These are phyloP conservation scores for Hydrotaea diabolus DNA, from an alignment of 2,888 invertebrate species.

Conservation along the genomic window DNA sequence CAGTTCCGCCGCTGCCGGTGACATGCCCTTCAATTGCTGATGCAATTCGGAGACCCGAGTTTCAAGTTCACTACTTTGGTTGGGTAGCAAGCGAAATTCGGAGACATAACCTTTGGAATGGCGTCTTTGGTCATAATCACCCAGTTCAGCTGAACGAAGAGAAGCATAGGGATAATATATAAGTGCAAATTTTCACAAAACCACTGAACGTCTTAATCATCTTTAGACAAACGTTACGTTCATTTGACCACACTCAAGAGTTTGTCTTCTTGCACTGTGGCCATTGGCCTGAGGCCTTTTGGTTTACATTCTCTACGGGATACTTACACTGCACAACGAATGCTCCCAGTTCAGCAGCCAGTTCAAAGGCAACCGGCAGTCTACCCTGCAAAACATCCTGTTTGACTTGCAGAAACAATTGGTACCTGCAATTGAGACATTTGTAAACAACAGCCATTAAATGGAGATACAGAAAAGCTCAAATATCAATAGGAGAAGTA, in stretches of 20 bases:
- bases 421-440: constrained; percentile 86
- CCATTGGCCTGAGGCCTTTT: neutral
- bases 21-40: constrained; percentile 87
- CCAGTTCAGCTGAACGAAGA: constrained; percentile 90
- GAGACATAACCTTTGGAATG: constrained; percentile 95
- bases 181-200: too few species aligned
- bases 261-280: too few species aligned
- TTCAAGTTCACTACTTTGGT: constrained; percentile 95
- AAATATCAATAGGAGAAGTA: constrained; percentile 1
- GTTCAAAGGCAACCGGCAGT: constrained; percentile 93
- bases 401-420: constrained; percentile 97
- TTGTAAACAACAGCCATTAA: constrained; percentile 40
- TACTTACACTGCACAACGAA: constrained; percentile 97
- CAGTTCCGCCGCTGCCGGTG: constrained; percentile 94
- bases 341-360: constrained; percentile 95
- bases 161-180: constrained; percentile 12
- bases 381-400: constrained; percentile 97
- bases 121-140: constrained; percentile 94
- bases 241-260: too few species aligned
- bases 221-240: too few species aligned
- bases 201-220: too few species aligned
- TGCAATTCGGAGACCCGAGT: constrained; percentile 93
- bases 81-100: constrained; percentile 95
- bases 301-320: neutral
- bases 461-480: constrained; percentile 19